Conservation (phyloP, 2,888 invertebrate genomes). For the Zygogramma bicolorata region DNA sequence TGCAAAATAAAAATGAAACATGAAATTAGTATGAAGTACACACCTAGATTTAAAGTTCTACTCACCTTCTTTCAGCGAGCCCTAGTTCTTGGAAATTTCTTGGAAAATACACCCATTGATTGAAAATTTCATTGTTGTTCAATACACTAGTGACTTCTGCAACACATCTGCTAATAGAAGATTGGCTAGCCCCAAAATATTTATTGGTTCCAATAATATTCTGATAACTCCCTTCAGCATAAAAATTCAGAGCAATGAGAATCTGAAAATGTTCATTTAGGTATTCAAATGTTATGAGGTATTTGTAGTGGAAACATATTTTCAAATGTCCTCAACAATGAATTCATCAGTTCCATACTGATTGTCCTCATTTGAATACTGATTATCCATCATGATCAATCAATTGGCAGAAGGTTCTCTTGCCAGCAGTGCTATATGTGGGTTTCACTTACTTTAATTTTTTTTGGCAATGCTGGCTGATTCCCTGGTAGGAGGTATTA, state of each 20-base stretch:
- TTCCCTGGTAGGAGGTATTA: too few relatives aligned
- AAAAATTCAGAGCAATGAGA: too few relatives aligned
- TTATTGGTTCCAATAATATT: neutral
- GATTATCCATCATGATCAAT: neutral
- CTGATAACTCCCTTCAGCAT: too few relatives aligned
- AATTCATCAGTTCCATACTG: neutral
- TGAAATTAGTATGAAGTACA: neutral
- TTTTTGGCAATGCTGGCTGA: too few relatives aligned
- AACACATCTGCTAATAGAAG: too few relatives aligned
- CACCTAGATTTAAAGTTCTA: neutral
- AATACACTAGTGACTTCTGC: too few relatives aligned
- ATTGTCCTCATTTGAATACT: neutral
- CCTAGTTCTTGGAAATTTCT: neutral
- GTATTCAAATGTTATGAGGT: too few relatives aligned
- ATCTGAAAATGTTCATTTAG: too few relatives aligned
- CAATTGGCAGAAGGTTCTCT: neutral
- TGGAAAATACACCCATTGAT: constrained; percentile 10
- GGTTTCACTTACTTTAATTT: too few relatives aligned
- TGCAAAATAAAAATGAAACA: neutral
- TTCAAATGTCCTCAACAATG: too few relatives aligned
- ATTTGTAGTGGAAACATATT: neutral
- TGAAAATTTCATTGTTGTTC: too few relatives aligned
- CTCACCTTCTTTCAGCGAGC: neutral
- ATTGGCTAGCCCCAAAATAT: neutral
- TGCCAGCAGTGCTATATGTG: neutral